Percentiles rank a stretch among this genome's conserved stretches.
phyloP scores from a whole-genome alignment of 1,140 invertebrate species.

The Philopotamus ludificatus region DNA sequence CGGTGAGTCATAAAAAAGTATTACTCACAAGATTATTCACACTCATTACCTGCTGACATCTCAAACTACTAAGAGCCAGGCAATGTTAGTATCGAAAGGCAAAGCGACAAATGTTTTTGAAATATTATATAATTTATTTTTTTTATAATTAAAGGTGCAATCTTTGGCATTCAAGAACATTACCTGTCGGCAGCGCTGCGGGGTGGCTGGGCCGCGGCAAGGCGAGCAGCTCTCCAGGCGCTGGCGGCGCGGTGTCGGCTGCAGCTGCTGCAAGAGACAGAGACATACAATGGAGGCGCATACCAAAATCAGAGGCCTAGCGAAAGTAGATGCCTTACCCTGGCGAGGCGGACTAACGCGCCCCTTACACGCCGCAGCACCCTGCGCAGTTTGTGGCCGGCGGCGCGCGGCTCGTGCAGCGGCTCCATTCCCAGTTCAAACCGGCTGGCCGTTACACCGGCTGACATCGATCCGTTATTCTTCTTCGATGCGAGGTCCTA shows the following conservation, averaged over 20 bases:
- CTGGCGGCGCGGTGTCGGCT: conserved; percentile 49
- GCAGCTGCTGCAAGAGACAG: conserved; percentile 46
- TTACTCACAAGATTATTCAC: too few species aligned
- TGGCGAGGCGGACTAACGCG: neutral
- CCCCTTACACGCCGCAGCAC: neutral
- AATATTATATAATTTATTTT: too few species aligned
- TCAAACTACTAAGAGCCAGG: too few species aligned
- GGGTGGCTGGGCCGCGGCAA: conserved; percentile 32
- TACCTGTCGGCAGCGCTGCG: conserved; percentile 37
- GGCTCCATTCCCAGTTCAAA: neutral
- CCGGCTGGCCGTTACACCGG: neutral
- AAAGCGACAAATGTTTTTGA: too few species aligned
- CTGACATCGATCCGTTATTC: neutral
- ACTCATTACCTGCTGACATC: too few species aligned
- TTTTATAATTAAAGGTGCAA: too few species aligned
- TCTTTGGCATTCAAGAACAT: too few species aligned
- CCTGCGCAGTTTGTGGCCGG: conserved; percentile 1
- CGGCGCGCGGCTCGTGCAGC: neutral
- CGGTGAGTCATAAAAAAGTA: too few species aligned
- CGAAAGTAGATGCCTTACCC: neutral
- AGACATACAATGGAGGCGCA: neutral
- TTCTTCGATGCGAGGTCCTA: too few species aligned
- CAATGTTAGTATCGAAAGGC: too few species aligned
- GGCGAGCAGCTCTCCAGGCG: conserved; percentile 44
- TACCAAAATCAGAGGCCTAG: neutral